A percentile compares a stretch with the other conserved stretches of the same genome.
phyloP scores from a whole-genome alignment of 2,888 invertebrate genomes.

The Idaea straminata region DNA sequence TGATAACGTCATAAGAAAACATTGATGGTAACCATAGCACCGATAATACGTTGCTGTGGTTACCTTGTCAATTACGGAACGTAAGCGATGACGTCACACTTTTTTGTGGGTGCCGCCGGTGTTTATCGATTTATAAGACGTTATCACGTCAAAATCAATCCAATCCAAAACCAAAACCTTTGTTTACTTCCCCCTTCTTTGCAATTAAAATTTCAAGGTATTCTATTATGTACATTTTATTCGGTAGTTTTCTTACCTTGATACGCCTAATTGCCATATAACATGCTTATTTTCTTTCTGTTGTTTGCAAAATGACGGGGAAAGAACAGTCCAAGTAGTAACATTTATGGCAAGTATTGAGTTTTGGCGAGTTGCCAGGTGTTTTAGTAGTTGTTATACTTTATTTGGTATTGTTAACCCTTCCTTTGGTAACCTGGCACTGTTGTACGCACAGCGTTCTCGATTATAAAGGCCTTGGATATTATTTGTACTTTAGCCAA shows the following conservation, averaged over 20 bases:
- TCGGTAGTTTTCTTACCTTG: neutral
- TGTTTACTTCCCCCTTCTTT: no score
- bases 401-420: neutral
- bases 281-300: neutral
- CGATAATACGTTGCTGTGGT: no score
- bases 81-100: no score
- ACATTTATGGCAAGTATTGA: neutral
- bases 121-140: no score
- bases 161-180: no score
- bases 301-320: neutral
- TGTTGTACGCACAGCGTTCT: neutral
- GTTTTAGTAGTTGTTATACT: neutral
- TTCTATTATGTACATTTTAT: neutral
- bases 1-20: no score
- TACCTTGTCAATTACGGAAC: no score
- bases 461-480: neutral
- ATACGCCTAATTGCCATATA: neutral
- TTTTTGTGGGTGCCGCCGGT: no score
- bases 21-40: no score
- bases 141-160: no score
- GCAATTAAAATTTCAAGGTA: no score
- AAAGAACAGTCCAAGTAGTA: neutral
- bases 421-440: neutral
- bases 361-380: conserved; percentile 1
- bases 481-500: neutral